Evolutionary conservation across 2,888 invertebrate species (phyloP), one percentile per base, ranked within the genome.

Genomic region (Congeria kusceri): DNA sequence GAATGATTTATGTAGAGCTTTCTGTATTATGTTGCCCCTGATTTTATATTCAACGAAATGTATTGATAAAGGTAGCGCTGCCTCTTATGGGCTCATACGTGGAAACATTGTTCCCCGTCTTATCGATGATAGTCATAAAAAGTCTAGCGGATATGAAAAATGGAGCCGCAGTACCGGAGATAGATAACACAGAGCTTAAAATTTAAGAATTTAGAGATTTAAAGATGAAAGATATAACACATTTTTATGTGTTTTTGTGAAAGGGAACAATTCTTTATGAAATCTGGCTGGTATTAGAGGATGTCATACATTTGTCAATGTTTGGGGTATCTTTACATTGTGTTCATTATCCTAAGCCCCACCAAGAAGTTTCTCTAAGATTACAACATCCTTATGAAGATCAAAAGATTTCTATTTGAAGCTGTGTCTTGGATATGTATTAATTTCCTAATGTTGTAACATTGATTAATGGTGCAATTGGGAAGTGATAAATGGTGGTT

Each of bases 1-100:
- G 77, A 67, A 61, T 81, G 81, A 81, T 81, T 65, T 77, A 81
- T 77, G 81, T 75, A 65, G 58, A 47, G 49, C 65, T 71, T 77
- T 71, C 71, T 81, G 74, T 81, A 81, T 71, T 72, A 62, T 77
- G 69, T 62, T 67, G 61, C 59, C 68, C 20, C n/a, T 58, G 64
- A 68, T 68, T 75, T 75, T 75, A 75, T 75, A 68, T 75, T 75
- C 49, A 63, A 59, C 44, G 67, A 71, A 67, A 76, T 79, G 75
- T 76, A 75, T 76, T 68, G 75, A 72, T 72, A 76, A 75, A 80
- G 75, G 75, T 72, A 69, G 58, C 61, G 59, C 58, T 63, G 47
- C 25, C 53, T 59, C 44, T 39, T 39, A 39, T 11, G 39, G 66
- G 62, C 53, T 49, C 65, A 76, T 69, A 76, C 59, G 64, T 70